Conservation (phyloP, 2,888 invertebrate species). For the Hoplodrina blanda region DNA sequence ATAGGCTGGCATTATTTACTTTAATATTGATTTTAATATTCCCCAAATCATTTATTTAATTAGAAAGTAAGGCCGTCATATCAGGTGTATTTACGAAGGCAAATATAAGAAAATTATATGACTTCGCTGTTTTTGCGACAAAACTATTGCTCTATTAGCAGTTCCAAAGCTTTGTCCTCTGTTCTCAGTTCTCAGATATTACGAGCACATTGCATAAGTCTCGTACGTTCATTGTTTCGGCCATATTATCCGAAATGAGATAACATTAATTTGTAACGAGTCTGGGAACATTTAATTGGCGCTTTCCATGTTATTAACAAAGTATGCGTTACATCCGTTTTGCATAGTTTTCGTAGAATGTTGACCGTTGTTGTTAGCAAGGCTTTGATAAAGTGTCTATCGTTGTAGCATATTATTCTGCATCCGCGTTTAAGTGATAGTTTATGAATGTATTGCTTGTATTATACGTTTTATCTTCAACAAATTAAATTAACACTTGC, state of each 20-base stretch:
- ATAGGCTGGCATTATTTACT: too few species aligned
- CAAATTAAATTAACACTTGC: slow-evolving; percentile 1
- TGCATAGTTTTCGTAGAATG: slow-evolving; percentile 37
- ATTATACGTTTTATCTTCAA: slow-evolving; percentile 5
- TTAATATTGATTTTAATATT: too few species aligned
- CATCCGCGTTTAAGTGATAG: slow-evolving; percentile 52
- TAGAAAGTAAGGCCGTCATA: slow-evolving; percentile 50
- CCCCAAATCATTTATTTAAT: too few species aligned
- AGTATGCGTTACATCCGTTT: slow-evolving; percentile 41
- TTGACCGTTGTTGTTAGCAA: slow-evolving; percentile 31
- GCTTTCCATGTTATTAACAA: slow-evolving; percentile 75
- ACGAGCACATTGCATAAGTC: slow-evolving; percentile 63
- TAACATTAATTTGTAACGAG: slow-evolving; percentile 80
- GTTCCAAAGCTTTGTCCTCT: slow-evolving; percentile 54
- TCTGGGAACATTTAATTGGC: slow-evolving; percentile 82
- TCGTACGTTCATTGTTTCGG: slow-evolving; percentile 80
- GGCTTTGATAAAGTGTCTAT: slow-evolving; percentile 39
- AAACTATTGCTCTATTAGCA: slow-evolving; percentile 56
- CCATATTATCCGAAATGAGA: slow-evolving; percentile 82
- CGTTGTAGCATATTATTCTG: slow-evolving; percentile 29
- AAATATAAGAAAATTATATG: slow-evolving; percentile 49
- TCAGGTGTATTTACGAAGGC: slow-evolving; percentile 30
- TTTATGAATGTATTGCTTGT: slow-evolving; percentile 37
- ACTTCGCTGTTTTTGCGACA: slow-evolving; percentile 42
- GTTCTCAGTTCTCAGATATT: slow-evolving; percentile 73